phyloP scores from a whole-genome alignment of 2,888 invertebrate genomes.

The Acheta domesticus region DNA sequence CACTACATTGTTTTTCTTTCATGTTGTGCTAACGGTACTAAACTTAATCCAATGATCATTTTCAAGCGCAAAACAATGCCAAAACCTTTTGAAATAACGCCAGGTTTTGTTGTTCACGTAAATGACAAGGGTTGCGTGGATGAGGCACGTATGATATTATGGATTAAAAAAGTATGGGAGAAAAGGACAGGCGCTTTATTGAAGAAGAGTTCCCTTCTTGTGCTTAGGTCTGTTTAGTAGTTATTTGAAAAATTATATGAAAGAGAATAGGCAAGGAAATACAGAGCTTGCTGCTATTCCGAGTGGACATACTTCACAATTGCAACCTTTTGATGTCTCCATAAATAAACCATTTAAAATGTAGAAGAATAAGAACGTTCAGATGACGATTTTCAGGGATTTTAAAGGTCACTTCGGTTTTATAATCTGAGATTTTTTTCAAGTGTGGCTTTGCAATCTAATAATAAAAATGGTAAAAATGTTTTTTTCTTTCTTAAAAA shows the following conservation, averaged over 20 bases:
- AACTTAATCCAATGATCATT: not conserved
- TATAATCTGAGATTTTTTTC: not conserved
- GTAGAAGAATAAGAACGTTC: not conserved
- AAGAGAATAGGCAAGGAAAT: not conserved
- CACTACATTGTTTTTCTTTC: too few relatives aligned
- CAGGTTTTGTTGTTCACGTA: not conserved
- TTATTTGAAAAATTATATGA: conserved; percentile 22
- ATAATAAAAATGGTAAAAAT: not conserved
- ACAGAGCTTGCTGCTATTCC: not conserved
- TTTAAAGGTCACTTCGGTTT: not conserved
- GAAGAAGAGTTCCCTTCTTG: conserved; percentile 21
- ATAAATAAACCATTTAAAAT: not conserved
- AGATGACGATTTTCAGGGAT: not conserved
- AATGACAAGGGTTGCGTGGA: too few relatives aligned
- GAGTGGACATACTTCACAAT: not conserved
- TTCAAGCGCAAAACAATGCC: not conserved
- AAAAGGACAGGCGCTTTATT: conserved; percentile 12
- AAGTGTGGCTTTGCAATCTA: not conserved
- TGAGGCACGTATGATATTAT: too few relatives aligned
- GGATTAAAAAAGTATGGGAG: too few relatives aligned
- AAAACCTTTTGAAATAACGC: not conserved
- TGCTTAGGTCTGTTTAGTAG: not conserved
- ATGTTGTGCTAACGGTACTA: not conserved
- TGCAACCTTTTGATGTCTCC: not conserved
- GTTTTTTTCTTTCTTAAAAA: not conserved